Conservation (phyloP, 1,140 invertebrate species). For the Danaus melanippus region DNA sequence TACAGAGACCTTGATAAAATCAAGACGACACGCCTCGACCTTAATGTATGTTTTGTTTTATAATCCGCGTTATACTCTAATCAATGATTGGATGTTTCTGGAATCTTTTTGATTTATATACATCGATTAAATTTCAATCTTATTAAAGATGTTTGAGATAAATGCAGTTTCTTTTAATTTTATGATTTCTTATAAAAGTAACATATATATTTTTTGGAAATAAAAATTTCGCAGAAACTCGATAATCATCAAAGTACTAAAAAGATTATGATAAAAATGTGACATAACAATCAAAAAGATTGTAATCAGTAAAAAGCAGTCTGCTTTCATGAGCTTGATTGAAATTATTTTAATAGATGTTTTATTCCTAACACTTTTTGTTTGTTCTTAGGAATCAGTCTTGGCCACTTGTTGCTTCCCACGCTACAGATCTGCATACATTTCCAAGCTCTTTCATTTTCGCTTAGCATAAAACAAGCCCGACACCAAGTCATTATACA, state of each 20-base stretch:
- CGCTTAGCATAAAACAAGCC: slow-evolving; percentile 67
- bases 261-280: too few relatives aligned
- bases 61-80: slow-evolving; percentile 12
- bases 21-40: slow-evolving; percentile 43
- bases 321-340: too few relatives aligned
- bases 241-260: slow-evolving; percentile 1
- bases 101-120: slow-evolving; percentile 12
- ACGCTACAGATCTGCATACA: slow-evolving; percentile 66
- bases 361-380: slow-evolving; percentile 19
- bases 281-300: not conserved
- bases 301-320: too few relatives aligned
- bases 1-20: slow-evolving; percentile 46
- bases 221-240: slow-evolving; percentile 23
- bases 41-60: slow-evolving; percentile 34
- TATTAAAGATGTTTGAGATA: slow-evolving; percentile 5
- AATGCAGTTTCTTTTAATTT: slow-evolving; percentile 1
- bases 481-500: slow-evolving; percentile 63
- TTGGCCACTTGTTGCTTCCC: slow-evolving; percentile 67
- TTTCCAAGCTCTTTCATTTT: slow-evolving; percentile 63
- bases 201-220: slow-evolving; percentile 25
- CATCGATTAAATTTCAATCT: slow-evolving; percentile 8
- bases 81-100: slow-evolving; percentile 15
- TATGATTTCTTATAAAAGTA: not conserved
- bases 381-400: slow-evolving; percentile 44
- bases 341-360: not conserved